These are phyloP conservation scores for Misgurnus mizolepis DNA, from an alignment of 2,113 vertebrate genomes.

Conservation along the genomic window DNA sequence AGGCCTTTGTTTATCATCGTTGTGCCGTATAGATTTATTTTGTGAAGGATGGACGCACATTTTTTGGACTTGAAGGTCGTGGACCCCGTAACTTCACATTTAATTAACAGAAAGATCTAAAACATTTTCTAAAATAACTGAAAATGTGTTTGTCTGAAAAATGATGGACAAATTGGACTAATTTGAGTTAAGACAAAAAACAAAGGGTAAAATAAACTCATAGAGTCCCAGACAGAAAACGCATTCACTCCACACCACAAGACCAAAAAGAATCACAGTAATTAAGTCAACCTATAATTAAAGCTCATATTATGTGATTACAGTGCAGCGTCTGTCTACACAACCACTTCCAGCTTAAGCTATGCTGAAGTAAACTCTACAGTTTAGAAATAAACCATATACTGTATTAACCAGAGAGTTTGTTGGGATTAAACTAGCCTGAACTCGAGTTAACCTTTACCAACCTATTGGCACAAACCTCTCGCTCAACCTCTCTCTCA, in stretches of 20 bases:
- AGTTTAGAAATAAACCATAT: slow-evolving; percentile 1
- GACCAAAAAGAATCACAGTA: slow-evolving; percentile 14
- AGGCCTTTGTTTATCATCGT: no score
- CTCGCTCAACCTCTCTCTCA: background rate
- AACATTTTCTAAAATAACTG: no score
- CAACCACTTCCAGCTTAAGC: background rate
- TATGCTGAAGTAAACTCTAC: background rate
- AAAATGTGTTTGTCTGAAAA: no score
- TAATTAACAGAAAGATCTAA: no score
- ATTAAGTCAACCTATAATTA: slow-evolving; percentile 23
- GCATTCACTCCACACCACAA: slow-evolving; percentile 7
- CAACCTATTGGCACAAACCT: background rate
- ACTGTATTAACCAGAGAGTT: background rate
- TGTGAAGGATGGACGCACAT: no score
- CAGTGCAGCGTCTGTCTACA: background rate
- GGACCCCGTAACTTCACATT: no score
- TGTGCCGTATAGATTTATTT: no score
- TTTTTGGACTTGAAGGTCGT: no score
- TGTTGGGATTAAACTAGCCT: slow-evolving; percentile 3
- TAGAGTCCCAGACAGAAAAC: slow-evolving; percentile 21
- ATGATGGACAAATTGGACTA: no score
- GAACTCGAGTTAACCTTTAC: slow-evolving; percentile 8
- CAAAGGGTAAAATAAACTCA: background rate
- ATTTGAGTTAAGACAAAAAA: background rate
- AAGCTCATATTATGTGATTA: slow-evolving; percentile 11